Conservation (phyloP, 2,888 invertebrate species). For the Hylaea fasciaria region DNA sequence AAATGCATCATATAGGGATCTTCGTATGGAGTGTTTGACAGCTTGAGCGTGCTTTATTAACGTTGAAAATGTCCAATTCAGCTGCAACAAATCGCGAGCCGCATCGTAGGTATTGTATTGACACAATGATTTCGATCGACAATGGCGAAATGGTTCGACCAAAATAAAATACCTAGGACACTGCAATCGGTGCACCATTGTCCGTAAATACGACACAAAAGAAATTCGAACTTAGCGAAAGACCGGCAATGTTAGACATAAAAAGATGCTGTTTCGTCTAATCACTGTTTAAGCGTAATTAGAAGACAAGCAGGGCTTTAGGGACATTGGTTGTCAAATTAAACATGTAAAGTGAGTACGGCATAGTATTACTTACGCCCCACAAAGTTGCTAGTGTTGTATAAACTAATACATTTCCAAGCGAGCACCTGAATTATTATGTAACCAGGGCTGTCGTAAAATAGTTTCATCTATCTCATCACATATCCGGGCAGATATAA, state of each 20-base stretch:
- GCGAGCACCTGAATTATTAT: constrained; percentile 38
- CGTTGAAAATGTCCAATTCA: constrained; percentile 37
- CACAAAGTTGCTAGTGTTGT: background rate
- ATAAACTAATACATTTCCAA: constrained; percentile 17
- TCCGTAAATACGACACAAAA: constrained; percentile 74
- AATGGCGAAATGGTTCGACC: constrained; percentile 66
- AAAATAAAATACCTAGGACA: constrained; percentile 74
- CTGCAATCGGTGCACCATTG: constrained; percentile 78
- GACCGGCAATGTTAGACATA: constrained; percentile 53
- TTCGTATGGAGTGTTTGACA: no score
- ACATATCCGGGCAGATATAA: constrained; percentile 49
- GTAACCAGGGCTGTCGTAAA: constrained; percentile 47
- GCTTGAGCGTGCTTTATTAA: constrained; percentile 19
- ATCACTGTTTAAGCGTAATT: constrained; percentile 29
- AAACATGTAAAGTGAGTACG: constrained; percentile 12
- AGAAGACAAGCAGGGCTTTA: background rate
- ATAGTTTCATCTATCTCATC: constrained; percentile 54
- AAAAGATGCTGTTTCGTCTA: constrained; percentile 48
- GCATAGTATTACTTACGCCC: background rate
- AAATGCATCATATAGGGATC: no score
- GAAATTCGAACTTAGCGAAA: constrained; percentile 66
- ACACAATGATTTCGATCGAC: constrained; percentile 68
- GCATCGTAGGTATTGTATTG: constrained; percentile 64
- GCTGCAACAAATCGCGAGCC: constrained; percentile 53
- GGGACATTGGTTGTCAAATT: background rate